Conservation (phyloP, 2,113 vertebrate genomes). For the Polypterus senegalus region DNA sequence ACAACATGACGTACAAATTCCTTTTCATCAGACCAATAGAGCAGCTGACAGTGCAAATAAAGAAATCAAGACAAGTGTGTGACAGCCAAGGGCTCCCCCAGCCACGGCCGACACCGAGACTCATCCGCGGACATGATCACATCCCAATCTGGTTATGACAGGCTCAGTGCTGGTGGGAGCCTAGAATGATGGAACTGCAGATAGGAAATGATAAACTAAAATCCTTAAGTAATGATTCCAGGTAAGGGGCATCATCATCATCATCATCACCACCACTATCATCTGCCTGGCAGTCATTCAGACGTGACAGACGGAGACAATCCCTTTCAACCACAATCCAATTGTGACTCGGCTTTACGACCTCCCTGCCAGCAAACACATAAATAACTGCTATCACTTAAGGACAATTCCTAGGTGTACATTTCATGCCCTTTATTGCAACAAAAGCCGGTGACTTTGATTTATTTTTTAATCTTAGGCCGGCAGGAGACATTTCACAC, state of each 20-base stretch:
- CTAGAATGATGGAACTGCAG: conserved; percentile 26
- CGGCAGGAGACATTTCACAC: conserved; percentile 25
- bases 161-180: conserved; percentile 35
- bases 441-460: conserved; percentile 27
- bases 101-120: too few relatives aligned
- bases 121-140: neutral
- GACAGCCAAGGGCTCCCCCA: too few relatives aligned
- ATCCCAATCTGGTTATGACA: conserved; percentile 25
- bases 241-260: conserved; percentile 35
- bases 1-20: too few relatives aligned
- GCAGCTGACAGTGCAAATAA: too few relatives aligned
- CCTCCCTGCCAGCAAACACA: conserved; percentile 48
- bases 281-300: conserved; percentile 34
- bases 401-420: conserved; percentile 39
- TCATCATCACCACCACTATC: too few relatives aligned
- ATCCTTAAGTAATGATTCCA: conserved; percentile 51
- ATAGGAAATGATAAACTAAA: conserved; percentile 60
- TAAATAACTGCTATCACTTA: conserved; percentile 47
- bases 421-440: conserved; percentile 34
- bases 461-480: conserved; percentile 45
- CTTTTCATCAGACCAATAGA: too few relatives aligned
- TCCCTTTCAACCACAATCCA: conserved; percentile 23
- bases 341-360: conserved; percentile 35
- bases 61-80: too few relatives aligned
- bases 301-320: conserved; percentile 46